Evolutionary conservation across 2,797 vertebrate genomes (phyloP).

Genomic region (Loriculus beryllinus): DNA sequence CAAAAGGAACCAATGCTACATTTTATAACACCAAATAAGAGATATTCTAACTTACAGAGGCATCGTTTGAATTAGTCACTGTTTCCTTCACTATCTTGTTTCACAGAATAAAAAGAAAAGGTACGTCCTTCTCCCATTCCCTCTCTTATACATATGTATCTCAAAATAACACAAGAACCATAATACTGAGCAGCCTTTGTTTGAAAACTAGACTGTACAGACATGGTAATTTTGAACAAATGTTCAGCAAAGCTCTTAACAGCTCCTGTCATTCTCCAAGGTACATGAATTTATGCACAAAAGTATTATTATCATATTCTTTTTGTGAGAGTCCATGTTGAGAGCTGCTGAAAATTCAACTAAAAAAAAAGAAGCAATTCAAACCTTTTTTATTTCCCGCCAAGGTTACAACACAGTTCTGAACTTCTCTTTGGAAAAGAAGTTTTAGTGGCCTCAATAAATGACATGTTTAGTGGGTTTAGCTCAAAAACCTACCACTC

Average conservation of each 20-base stretch:
- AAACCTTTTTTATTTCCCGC: neutral
- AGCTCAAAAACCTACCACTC: constrained; percentile 5
- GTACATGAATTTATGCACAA: neutral
- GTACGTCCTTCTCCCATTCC: neutral
- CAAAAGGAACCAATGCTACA: neutral
- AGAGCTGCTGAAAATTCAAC: neutral
- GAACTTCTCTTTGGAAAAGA: neutral
- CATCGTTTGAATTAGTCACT: neutral
- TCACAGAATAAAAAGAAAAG: neutral
- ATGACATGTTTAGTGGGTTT: neutral
- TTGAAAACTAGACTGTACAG: neutral
- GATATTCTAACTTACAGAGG: neutral
- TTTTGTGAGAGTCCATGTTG: neutral
- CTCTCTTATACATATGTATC: neutral
- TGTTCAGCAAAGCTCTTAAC: neutral
- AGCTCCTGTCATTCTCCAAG: neutral
- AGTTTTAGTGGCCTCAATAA: neutral
- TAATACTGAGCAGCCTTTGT: neutral
- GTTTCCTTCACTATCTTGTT: neutral
- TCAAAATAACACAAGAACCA: neutral
- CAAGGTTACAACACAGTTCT: neutral
- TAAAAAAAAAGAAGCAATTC: neutral
- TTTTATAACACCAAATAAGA: neutral
- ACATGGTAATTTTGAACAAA: neutral
- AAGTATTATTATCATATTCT: neutral